A percentile compares a stretch with the other conserved stretches of the same genome.
phyloP scores from a whole-genome alignment of 1,140 invertebrate species.

The Achatina immaculata region DNA sequence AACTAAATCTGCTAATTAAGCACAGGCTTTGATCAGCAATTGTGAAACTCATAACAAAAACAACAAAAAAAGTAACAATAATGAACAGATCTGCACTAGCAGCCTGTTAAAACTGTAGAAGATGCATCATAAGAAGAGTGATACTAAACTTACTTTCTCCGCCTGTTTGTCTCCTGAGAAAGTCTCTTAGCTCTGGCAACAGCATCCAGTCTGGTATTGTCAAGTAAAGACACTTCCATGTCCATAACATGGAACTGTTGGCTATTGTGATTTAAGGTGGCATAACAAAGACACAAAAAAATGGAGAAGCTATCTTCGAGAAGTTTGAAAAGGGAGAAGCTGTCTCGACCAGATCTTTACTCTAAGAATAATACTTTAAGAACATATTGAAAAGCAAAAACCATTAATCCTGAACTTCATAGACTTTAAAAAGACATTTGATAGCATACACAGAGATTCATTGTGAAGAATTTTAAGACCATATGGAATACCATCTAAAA shows the following conservation, averaged over 20 bases:
- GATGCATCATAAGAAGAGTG: no score
- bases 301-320: no score
- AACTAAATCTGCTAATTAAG: no score
- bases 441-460: neutral
- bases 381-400: neutral
- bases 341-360: neutral
- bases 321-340: neutral
- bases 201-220: constrained; percentile 43
- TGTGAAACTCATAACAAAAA: no score
- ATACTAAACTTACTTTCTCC: constrained; percentile 56
- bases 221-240: constrained; percentile 49
- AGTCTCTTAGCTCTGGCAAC: constrained; percentile 53
- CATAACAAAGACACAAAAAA: constrained; percentile 16
- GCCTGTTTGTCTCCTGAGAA: constrained; percentile 59
- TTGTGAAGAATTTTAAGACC: neutral
- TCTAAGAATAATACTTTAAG: neutral
- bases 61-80: no score
- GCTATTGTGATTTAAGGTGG: constrained; percentile 47
- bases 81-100: no score
- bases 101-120: no score
- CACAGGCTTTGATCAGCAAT: no score
- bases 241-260: constrained; percentile 53
- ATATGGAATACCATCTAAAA: no score
- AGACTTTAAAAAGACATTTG: neutral
- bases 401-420: neutral